These are phyloP conservation scores for Charanyca ferruginea DNA, from an alignment of 2,888 invertebrate species.

Conservation along the genomic window DNA sequence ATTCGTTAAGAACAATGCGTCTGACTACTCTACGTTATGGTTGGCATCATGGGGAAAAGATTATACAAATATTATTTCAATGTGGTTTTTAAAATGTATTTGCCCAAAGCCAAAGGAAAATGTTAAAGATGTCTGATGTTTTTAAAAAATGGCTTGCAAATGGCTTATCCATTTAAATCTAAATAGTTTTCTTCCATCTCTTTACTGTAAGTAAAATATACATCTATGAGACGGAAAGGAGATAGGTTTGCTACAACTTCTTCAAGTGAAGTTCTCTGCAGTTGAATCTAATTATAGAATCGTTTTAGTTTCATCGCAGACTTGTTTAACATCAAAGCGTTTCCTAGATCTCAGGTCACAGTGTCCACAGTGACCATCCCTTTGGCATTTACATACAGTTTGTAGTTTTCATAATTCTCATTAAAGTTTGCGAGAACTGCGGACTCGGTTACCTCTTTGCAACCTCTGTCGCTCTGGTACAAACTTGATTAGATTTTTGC, in stretches of 20 bases:
- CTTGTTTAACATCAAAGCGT: constrained; percentile 27
- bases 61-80: neutral
- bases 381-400: constrained; percentile 4
- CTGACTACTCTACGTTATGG: neutral
- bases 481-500: constrained; percentile 48
- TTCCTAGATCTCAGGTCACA: neutral
- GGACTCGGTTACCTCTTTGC: constrained; percentile 14
- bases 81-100: neutral
- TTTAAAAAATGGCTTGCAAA: neutral
- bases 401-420: constrained; percentile 46
- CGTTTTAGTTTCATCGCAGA: constrained; percentile 20
- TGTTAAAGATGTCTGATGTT: neutral
- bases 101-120: neutral
- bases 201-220: neutral
- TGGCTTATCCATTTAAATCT: neutral
- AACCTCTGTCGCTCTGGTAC: constrained; percentile 26
- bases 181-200: neutral
- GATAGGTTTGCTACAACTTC: neutral
- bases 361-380: neutral
- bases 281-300: constrained; percentile 11
- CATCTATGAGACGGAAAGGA: neutral
- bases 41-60: neutral
- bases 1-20: neutral
- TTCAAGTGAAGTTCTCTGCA: neutral
- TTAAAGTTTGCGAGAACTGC: constrained; percentile 38